These are phyloP conservation scores for Plutella xylostella DNA, from an alignment of 2,888 invertebrate species.

Conservation along the genomic window DNA sequence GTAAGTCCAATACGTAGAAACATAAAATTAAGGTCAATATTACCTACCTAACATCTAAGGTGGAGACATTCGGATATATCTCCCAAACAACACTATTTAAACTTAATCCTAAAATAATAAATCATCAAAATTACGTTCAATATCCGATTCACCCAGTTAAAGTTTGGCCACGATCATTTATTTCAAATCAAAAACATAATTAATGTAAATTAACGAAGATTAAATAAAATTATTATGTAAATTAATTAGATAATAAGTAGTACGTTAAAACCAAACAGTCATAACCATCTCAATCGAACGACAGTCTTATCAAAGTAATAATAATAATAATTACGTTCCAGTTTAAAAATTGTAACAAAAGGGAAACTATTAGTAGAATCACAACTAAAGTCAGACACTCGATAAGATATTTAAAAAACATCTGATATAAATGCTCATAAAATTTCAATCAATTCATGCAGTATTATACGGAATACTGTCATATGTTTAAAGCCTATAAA, in stretches of 20 bases:
- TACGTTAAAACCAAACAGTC: not conserved
- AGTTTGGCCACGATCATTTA: not conserved
- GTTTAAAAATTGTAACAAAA: not conserved
- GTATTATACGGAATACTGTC: conserved; percentile 33
- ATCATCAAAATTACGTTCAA: not conserved
- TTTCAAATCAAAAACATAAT: not conserved
- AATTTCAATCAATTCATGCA: conserved; percentile 26
- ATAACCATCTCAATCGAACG: not conserved
- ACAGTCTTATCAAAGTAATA: conserved; percentile 5
- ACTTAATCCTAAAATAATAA: not conserved
- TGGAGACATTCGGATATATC: not conserved
- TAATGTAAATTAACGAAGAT: not conserved
- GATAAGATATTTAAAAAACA: conserved; percentile 27
- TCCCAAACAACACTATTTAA: conserved; percentile 2
- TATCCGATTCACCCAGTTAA: not conserved
- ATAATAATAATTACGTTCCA: not conserved
- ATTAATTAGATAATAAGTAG: not conserved
- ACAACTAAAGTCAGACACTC: not conserved
- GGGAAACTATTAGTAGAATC: not conserved
- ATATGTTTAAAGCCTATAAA: conserved; percentile 53
- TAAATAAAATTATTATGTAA: not conserved
- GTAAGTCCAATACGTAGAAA: not conserved
- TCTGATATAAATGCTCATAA: conserved; percentile 48
- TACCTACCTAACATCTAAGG: not conserved
- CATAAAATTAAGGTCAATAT: not conserved